A percentile compares a stretch with the other conserved stretches of the same genome.
phyloP scores from a whole-genome alignment of 2,888 invertebrate genomes.

The Coenonympha glycerion region DNA sequence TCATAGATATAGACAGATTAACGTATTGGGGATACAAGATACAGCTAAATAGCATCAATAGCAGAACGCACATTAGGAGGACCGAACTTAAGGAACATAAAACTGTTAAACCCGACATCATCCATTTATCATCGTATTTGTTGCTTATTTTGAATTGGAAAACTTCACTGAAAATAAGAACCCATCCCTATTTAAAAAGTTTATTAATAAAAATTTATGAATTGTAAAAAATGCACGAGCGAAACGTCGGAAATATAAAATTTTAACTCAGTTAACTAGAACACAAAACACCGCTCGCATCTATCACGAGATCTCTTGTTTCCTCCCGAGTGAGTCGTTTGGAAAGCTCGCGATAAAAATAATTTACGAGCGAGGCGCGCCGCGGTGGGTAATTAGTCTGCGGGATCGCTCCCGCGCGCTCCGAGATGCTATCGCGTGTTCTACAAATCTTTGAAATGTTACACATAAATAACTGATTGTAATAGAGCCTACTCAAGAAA shows the following conservation, averaged over 20 bases:
- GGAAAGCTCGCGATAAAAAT: constrained; percentile 54
- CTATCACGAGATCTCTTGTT: constrained; percentile 28
- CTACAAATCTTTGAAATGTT: constrained; percentile 4
- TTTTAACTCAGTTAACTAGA: not conserved
- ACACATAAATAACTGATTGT: not conserved
- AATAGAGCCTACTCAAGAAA: not conserved
- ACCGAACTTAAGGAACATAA: too few relatives aligned
- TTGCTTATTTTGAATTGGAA: too few relatives aligned
- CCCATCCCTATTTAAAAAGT: too few relatives aligned
- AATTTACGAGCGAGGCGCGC: constrained; percentile 50
- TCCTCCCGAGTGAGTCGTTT: constrained; percentile 31
- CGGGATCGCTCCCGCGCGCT: constrained; percentile 23
- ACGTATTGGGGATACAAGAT: too few relatives aligned
- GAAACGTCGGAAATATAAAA: constrained; percentile 6
- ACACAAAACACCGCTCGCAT: constrained; percentile 4
- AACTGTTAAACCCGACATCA: too few relatives aligned
- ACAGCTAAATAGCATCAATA: too few relatives aligned
- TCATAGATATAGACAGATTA: too few relatives aligned
- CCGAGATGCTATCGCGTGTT: constrained; percentile 10
- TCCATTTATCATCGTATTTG: too few relatives aligned
- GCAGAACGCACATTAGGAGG: too few relatives aligned
- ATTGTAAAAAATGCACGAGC: not conserved
- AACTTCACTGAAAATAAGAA: too few relatives aligned
- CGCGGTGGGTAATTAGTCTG: constrained; percentile 26
- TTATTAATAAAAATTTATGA: too few relatives aligned